These are phyloP conservation scores for Pocillopora verrucosa DNA, from an alignment of 64 coral and sea anemone species.

Conservation along the genomic window DNA sequence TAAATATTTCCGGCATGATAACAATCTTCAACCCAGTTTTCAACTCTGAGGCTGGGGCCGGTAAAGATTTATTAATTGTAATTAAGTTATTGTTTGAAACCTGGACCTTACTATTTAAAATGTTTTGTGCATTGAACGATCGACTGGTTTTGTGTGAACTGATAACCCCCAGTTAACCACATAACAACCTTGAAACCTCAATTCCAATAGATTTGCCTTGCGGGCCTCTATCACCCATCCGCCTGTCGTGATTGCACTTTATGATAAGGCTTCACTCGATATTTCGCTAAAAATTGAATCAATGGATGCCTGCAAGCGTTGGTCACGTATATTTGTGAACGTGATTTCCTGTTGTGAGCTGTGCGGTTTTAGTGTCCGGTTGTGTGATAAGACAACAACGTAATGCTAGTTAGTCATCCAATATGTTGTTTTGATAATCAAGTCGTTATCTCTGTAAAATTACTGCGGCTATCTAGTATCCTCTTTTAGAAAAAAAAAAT, in stretches of 20 bases:
- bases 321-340: slow-evolving; percentile 3
- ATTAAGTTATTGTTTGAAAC: neutral
- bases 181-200: neutral
- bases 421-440: slow-evolving; percentile 17
- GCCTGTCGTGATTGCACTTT: neutral
- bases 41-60: neutral
- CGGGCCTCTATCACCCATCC: neutral
- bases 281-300: neutral
- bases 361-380: neutral
- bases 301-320: neutral
- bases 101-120: neutral
- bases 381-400: neutral
- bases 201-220: neutral
- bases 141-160: neutral
- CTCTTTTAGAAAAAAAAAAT: neutral
- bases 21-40: neutral
- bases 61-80: neutral
- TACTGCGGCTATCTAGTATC: neutral
- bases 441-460: neutral
- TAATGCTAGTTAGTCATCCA: neutral
- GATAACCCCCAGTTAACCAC: neutral
- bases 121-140: neutral
- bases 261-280: neutral
- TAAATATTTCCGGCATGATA: slow-evolving; percentile 1
- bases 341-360: slow-evolving; percentile 19